Evolutionary conservation across 2,888 invertebrate genomes (phyloP), one percentile per base, ranked within the genome.

Genomic region (Andrena hattorfiana): DNA sequence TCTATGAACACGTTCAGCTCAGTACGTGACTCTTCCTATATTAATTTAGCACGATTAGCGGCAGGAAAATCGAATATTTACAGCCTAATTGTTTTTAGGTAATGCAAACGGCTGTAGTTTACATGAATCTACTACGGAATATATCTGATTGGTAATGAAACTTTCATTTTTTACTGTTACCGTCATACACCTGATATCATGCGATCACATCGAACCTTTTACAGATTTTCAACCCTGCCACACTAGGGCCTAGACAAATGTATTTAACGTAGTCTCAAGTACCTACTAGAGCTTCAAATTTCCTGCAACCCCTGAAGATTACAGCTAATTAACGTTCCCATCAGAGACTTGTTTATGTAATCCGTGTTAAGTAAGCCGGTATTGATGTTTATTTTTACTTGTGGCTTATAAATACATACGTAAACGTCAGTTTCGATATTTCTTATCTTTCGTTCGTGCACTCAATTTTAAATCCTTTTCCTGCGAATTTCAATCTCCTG

Each of bases 1-100:
- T 91, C 91, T 1, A 60, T 90, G n/a, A 81, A 49, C 30, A 89
- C 87, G 32, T 92, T 92, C 77, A 81, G 60, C 35, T 32, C 35
- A 6, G 75, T 75, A 54, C 1, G 69, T 28, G 6, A 56, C 26
- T n/a, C 26, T n/a, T 28, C 1, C 23, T 10, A 10, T 26, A n/a
- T 4, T 56, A 26, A 42, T 35, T n/a, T 0, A 3, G 13, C 7
- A 4, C 13, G 2, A 0, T 30, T n/a, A 2, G 20, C n/a, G n/a
- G 6, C 20, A 42, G n/a, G 5, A 6, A 0, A 48, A 23, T 48
- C 26, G 26, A 62, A 2, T n/a, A 13, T 3, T 20, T 3, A 5
- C 20, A 23, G 23, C 2, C 20, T 20, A 54, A 32, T 54, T 2
- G 13, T 67, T 51, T 32, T 32, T 23, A 67, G 67, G 67, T 67